phyloP scores from a whole-genome alignment of 2,888 invertebrate species.

The Netelia melanura region DNA sequence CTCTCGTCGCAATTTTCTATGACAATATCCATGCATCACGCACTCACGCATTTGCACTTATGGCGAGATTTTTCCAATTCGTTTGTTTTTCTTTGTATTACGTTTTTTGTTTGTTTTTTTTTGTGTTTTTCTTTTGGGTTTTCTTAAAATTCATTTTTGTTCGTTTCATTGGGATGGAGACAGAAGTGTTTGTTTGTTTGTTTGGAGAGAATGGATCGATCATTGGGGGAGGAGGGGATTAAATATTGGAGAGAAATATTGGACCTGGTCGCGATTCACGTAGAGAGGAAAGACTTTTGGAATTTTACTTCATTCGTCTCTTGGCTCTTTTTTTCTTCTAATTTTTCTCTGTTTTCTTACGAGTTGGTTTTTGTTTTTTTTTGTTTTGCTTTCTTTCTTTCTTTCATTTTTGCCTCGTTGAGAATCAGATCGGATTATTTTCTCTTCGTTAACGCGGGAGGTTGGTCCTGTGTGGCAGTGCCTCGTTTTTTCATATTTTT shows the following conservation, averaged over 20 bases:
- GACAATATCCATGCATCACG: slow-evolving; percentile 20
- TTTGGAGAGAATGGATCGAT: slow-evolving; percentile 28
- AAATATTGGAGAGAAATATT: slow-evolving; percentile 55
- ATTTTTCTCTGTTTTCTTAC: slow-evolving; percentile 14
- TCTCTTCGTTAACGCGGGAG: slow-evolving; percentile 61
- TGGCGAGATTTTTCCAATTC: slow-evolving; percentile 47
- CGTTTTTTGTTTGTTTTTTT: slow-evolving; percentile 51
- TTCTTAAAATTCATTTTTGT: slow-evolving; percentile 48
- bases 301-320: background rate
- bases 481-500: slow-evolving; percentile 61
- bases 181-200: slow-evolving; percentile 6
- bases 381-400: slow-evolving; percentile 8
- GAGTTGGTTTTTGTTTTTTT: background rate
- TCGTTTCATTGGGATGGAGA: slow-evolving; percentile 22
- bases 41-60: slow-evolving; percentile 41
- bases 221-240: slow-evolving; percentile 22
- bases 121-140: slow-evolving; percentile 13
- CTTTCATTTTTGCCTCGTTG: slow-evolving; percentile 4
- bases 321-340: background rate
- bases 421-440: slow-evolving; percentile 46
- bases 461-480: slow-evolving; percentile 75
- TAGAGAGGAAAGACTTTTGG: slow-evolving; percentile 12
- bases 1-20: slow-evolving; percentile 4
- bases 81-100: slow-evolving; percentile 3
- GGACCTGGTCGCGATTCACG: slow-evolving; percentile 51